Conservation (phyloP, 2,797 vertebrate species). For the Florisuga fusca region DNA sequence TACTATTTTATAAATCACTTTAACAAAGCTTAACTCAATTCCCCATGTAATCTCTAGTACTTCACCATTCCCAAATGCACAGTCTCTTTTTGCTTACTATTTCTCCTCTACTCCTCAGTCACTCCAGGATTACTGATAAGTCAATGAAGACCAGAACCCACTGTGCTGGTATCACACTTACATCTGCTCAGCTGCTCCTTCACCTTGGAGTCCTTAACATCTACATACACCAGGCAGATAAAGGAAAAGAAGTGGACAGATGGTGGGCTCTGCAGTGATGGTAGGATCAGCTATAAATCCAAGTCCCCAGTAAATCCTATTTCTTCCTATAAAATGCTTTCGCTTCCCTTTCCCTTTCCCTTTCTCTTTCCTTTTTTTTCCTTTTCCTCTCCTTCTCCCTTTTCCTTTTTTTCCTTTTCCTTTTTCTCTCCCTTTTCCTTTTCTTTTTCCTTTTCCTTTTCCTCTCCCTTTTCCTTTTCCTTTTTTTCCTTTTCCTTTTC, state of each 20-base stretch:
- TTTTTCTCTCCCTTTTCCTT: too few relatives aligned
- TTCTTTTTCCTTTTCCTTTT: neutral
- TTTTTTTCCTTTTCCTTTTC: neutral
- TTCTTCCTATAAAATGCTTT: neutral
- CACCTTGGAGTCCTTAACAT: neutral
- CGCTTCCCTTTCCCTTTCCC: neutral
- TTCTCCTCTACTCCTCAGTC: neutral
- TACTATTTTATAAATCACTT: rapidly evolving
- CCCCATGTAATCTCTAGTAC: neutral
- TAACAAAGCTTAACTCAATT: neutral
- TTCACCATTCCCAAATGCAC: neutral
- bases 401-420: neutral
- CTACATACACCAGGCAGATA: neutral
- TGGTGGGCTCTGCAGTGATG: neutral
- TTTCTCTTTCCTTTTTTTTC: neutral
- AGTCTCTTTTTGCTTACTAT: neutral
- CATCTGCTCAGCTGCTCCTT: neutral
- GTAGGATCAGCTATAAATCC: neutral
- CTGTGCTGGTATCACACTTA: neutral
- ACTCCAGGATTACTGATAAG: neutral
- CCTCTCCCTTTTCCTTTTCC: neutral
- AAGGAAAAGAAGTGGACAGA: neutral
- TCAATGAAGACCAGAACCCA: neutral
- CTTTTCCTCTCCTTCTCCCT: neutral
- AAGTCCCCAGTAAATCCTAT: neutral